These are phyloP conservation scores for Heliconius nattereri DNA, from an alignment of 1,140 invertebrate species.

Conservation along the genomic window DNA sequence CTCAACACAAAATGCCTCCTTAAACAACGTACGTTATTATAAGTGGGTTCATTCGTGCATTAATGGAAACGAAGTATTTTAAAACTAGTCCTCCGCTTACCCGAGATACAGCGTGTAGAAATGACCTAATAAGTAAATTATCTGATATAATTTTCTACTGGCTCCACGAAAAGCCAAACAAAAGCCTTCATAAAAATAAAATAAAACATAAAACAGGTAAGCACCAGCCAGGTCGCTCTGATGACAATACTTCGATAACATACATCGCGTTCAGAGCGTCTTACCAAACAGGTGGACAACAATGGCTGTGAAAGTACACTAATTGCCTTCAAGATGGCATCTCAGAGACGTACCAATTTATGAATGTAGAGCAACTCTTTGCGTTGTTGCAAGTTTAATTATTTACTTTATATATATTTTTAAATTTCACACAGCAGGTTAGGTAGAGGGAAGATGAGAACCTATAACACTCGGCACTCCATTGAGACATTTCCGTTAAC, in stretches of 20 bases:
- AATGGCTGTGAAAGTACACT: constrained; percentile 30
- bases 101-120: too few species aligned
- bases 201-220: not conserved
- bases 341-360: constrained; percentile 15
- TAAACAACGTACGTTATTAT: too few species aligned
- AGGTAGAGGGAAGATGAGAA: not conserved
- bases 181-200: not conserved
- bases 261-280: not conserved
- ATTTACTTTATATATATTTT: not conserved
- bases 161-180: not conserved
- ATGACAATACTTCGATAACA: constrained; percentile 37
- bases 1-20: too few species aligned
- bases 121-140: too few species aligned
- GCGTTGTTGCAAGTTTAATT: not conserved
- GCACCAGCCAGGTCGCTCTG: not conserved
- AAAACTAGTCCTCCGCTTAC: too few species aligned
- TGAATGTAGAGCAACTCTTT: constrained; percentile 6
- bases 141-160: too few species aligned
- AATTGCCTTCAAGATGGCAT: constrained; percentile 23
- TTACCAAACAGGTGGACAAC: constrained; percentile 13
- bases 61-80: too few species aligned
- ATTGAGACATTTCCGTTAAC: too few species aligned
- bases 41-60: too few species aligned
- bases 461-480: not conserved
- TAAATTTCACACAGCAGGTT: not conserved